Percentiles rank a stretch among this genome's conserved stretches.
Conservation (phyloP, 2,888 invertebrate species). For the Euspilapteryx auroguttella region DNA sequence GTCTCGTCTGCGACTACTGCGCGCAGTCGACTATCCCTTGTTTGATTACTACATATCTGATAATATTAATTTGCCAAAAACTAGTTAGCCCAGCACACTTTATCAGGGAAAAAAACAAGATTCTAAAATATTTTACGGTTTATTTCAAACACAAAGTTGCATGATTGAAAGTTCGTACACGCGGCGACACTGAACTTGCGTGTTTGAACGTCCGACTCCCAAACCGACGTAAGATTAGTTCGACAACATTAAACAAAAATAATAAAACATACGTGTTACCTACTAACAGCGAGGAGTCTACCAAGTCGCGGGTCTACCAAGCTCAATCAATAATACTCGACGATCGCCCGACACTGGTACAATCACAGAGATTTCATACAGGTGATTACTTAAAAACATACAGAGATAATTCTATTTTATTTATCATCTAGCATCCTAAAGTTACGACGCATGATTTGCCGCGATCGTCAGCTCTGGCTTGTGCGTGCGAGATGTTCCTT, state of each 20-base stretch:
- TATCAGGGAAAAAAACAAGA: no score
- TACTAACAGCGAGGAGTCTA: conserved; percentile 48
- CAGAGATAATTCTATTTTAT: conserved; percentile 31
- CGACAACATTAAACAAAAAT: conserved; percentile 51
- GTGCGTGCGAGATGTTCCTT: conserved; percentile 44
- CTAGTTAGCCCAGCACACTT: no score
- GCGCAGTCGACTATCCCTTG: no score
- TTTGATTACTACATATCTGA: no score
- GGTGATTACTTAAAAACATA: conserved; percentile 42
- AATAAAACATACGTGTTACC: conserved; percentile 39
- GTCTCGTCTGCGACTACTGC: no score
- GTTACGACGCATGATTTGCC: conserved; percentile 41
- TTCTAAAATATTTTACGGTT: conserved; percentile 37
- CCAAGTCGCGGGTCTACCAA: no score
- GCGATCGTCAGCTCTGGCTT: conserved; percentile 28
- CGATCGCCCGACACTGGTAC: conserved; percentile 40
- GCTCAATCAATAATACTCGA: no score
- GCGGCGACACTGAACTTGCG: conserved; percentile 19
- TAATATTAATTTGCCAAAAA: no score
- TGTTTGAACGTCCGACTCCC: conserved; percentile 28
- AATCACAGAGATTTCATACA: conserved; percentile 53
- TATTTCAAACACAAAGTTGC: conserved; percentile 58
- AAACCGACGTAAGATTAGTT: conserved; percentile 51
- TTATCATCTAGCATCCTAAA: conserved; percentile 40
- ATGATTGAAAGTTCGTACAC: conserved; percentile 48